These are phyloP conservation scores for Ormyrus thymus DNA, from an alignment of 2,888 invertebrate species.

Conservation along the genomic window DNA sequence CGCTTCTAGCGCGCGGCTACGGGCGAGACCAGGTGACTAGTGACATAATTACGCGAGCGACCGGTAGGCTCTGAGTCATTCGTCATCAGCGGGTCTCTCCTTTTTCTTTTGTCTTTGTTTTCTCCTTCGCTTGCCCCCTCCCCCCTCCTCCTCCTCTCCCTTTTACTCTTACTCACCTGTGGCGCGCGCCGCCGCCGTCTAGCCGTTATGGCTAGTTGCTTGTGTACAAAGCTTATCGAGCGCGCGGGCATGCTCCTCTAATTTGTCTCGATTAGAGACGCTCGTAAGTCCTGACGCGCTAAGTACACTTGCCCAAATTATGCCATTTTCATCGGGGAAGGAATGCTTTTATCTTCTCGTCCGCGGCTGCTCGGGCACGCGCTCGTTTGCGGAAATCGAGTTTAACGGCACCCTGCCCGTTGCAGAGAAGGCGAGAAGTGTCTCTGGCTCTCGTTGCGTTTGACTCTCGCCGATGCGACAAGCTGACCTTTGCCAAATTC, in stretches of 20 bases:
- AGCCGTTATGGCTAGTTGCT: constrained; percentile 23
- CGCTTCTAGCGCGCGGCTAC: neutral
- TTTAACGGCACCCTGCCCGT: constrained; percentile 2
- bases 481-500: too few relatives aligned
- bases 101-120: constrained; percentile 65
- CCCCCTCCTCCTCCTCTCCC: neutral
- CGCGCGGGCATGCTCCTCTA: neutral
- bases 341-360: neutral
- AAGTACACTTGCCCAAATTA: constrained; percentile 4
- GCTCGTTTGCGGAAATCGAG: neutral
- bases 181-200: neutral
- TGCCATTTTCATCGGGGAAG: constrained; percentile 6
- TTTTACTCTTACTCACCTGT: constrained; percentile 18
- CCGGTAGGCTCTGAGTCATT: constrained; percentile 64
- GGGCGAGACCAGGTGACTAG: constrained; percentile 60
- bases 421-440: too few relatives aligned
- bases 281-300: constrained; percentile 14
- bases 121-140: constrained; percentile 11
- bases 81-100: constrained; percentile 59
- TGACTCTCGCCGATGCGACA: too few relatives aligned
- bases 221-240: constrained; percentile 25
- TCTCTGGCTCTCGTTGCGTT: too few relatives aligned
- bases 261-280: constrained; percentile 42
- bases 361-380: too few relatives aligned
- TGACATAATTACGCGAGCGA: constrained; percentile 71